Evolutionary conservation across 2,113 vertebrate species (phyloP).

Genomic region (Eulemur rufifrons): DNA sequence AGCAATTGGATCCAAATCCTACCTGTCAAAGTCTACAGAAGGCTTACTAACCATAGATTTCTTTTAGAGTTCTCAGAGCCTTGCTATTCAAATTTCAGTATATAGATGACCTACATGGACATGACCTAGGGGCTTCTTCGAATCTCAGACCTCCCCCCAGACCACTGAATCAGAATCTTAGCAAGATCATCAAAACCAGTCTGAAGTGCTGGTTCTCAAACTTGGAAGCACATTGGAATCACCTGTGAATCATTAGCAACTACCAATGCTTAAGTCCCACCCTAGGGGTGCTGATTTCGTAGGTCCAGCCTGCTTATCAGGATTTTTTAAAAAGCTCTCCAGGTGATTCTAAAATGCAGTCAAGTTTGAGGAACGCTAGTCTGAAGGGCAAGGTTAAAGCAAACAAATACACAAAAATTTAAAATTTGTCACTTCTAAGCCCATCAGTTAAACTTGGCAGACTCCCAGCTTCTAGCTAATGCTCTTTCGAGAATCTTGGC

Average conservation of each 20-base stretch:
- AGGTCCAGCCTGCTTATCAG: not conserved
- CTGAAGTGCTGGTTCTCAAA: not conserved
- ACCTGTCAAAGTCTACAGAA: not conserved
- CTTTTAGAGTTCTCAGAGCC: not conserved
- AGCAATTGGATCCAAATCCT: not conserved
- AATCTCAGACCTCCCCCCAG: not conserved
- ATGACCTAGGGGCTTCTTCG: not conserved
- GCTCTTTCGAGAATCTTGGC: constrained; percentile 81
- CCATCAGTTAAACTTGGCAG: constrained; percentile 74
- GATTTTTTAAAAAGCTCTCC: not conserved
- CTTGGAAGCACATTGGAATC: not conserved
- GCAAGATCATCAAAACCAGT: not conserved
- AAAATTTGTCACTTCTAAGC: constrained; percentile 62
- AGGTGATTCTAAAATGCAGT: not conserved
- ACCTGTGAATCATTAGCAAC: not conserved
- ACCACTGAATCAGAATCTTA: not conserved
- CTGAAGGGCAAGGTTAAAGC: constrained; percentile 29
- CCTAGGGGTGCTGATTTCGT: not conserved
- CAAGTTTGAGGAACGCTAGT: not conserved
- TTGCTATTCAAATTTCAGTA: not conserved
- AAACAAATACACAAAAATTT: not conserved
- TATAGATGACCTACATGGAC: not conserved
- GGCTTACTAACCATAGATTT: not conserved
- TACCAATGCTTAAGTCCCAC: not conserved
- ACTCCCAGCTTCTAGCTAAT: constrained; percentile 85